These are phyloP conservation scores for Lasius fuliginosus DNA, from an alignment of 2,888 invertebrate species.

Conservation along the genomic window DNA sequence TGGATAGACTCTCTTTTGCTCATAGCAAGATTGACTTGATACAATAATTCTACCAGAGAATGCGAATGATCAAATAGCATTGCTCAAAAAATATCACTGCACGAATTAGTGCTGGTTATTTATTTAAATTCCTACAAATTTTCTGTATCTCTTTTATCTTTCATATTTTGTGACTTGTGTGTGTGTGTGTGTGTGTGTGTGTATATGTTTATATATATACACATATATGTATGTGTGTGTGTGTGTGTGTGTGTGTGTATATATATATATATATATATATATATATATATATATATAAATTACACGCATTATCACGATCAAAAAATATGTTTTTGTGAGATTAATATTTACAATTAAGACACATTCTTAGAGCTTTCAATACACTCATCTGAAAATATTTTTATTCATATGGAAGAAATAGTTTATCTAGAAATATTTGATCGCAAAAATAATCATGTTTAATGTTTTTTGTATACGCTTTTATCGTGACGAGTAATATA, in stretches of 20 bases:
- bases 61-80: background rate
- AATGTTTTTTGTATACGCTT: background rate
- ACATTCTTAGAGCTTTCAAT: background rate
- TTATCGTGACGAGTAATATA: background rate
- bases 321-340: background rate
- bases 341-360: background rate
- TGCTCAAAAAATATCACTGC: background rate
- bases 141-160: background rate
- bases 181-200: background rate
- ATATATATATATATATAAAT: too few species aligned
- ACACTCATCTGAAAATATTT: background rate
- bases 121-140: background rate
- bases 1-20: background rate
- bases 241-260: background rate
- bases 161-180: background rate
- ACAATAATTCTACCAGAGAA: background rate
- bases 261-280: too few species aligned
- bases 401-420: background rate
- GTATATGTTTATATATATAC: too few species aligned
- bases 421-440: background rate
- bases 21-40: slow-evolving; percentile 11
- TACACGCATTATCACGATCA: background rate
- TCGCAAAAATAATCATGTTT: slow-evolving; percentile 5
- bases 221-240: background rate
- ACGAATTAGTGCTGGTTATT: background rate